Conservation (phyloP, 2,797 vertebrate genomes). For the Helicolenus hilgendorfi region DNA sequence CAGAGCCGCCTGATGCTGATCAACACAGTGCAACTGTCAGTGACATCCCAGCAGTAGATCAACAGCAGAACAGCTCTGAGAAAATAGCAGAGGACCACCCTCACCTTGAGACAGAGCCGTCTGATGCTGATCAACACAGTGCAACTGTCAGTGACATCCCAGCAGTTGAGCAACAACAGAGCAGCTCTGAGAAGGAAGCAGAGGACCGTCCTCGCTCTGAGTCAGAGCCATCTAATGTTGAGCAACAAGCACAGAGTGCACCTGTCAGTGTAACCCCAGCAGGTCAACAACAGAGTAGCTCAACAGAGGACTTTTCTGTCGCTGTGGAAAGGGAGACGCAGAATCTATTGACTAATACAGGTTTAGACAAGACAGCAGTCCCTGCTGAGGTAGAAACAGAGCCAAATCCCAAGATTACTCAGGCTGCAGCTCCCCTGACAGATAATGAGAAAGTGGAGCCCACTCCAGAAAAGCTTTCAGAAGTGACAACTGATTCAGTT, state of each 20-base stretch:
- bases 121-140: slow-evolving; percentile 32
- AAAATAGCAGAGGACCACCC: slow-evolving; percentile 33
- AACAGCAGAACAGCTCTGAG: slow-evolving; percentile 56
- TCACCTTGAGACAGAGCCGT: background rate
- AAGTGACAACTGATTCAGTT: slow-evolving; percentile 39
- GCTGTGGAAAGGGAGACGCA: slow-evolving; percentile 47
- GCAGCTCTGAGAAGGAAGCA: slow-evolving; percentile 47
- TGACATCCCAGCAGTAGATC: slow-evolving; percentile 38
- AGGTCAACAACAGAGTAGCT: slow-evolving; percentile 48
- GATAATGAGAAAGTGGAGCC: slow-evolving; percentile 53
- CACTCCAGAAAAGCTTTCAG: slow-evolving; percentile 38
- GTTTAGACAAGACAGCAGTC: slow-evolving; percentile 53
- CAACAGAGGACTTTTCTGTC: slow-evolving; percentile 29
- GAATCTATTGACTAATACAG: slow-evolving; percentile 43
- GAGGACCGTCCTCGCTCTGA: slow-evolving; percentile 26
- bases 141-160: slow-evolving; percentile 33
- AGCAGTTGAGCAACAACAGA: slow-evolving; percentile 51
- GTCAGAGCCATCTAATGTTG: background rate
- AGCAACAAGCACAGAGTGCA: slow-evolving; percentile 32
- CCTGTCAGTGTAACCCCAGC: slow-evolving; percentile 30
- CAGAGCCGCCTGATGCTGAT: background rate
- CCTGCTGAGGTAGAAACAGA: slow-evolving; percentile 42
- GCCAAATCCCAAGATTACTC: slow-evolving; percentile 43
- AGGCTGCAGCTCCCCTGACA: slow-evolving; percentile 33
- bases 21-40: slow-evolving; percentile 36